Evolutionary conservation across 2,797 vertebrate genomes (phyloP), one percentile per base, ranked within the genome.

Genomic region (Hippoglossus hippoglossus): DNA sequence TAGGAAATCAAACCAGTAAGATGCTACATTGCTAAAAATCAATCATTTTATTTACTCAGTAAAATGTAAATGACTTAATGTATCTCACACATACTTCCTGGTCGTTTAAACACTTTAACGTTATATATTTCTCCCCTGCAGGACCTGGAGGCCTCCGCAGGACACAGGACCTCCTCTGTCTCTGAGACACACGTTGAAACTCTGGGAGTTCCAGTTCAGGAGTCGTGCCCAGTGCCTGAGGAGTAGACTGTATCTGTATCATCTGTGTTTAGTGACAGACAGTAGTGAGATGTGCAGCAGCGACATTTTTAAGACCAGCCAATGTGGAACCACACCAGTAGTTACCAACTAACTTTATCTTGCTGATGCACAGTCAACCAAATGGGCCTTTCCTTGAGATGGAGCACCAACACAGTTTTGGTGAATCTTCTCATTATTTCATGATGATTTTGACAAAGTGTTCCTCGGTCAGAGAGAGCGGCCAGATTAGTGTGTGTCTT

Each of bases 131-230:
- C 18, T 12, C 73, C 50, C 1, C 50, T 81, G 16, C 79, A 92
- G 89, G 73, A 82, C 11, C 31, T 8, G 0, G 16, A 18, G 44
- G 44, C 44, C 3, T 53, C 61, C 21, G 31, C 5, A 28, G 73
- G 65, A 59, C 54, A 80, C 26, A 2, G 2, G 3, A 49, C 7
- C 0, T 13, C 44, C 5, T 1, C 51, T 3, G 9, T 3, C 4
- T 56, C 52, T 8, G 18, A 26, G 52, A 39, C 50, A 18, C 2
- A n/a, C 2, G 6, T 63, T 58, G 87, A 86, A 73, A 86, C 51
- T 26, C 15, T 93, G 2, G 77, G 83, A 5, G 7, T 26, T 71
- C 81, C 91, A 1, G 80, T 93, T 73, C 88, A 94, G 82, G 90
- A 94, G 73, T 83, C 82, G 0, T 2, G 3, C 22, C 50, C 51